phyloP scores from a whole-genome alignment of 2,888 invertebrate species.

The Colostygia pectinataria region DNA sequence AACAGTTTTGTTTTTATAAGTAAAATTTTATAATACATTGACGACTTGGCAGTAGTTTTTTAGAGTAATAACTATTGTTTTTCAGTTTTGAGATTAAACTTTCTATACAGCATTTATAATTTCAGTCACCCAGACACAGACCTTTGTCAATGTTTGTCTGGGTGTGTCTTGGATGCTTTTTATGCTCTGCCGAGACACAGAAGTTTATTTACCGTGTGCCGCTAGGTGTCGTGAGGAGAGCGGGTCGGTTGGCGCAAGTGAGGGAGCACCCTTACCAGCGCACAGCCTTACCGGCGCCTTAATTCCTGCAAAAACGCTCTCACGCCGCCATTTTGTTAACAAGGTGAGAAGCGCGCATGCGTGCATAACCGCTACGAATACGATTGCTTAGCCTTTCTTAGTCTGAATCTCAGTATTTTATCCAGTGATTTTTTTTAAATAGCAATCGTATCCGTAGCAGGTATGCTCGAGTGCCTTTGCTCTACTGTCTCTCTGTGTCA shows the following conservation, averaged over 20 bases:
- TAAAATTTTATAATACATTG: slow-evolving; percentile 49
- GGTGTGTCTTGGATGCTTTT: slow-evolving; percentile 49
- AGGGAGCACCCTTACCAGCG: slow-evolving; percentile 99
- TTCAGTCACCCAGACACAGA: slow-evolving; percentile 14
- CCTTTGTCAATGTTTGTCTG: slow-evolving; percentile 25
- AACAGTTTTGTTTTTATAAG: slow-evolving; percentile 50
- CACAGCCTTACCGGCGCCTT: slow-evolving; percentile 90
- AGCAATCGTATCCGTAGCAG: slow-evolving; percentile 61
- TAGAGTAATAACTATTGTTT: slow-evolving; percentile 49
- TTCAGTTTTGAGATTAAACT: slow-evolving; percentile 62
- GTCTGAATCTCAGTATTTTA: slow-evolving; percentile 19
- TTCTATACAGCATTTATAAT: slow-evolving; percentile 69
- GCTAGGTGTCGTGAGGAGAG: slow-evolving; percentile 93
- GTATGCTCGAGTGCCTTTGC: slow-evolving; percentile 71
- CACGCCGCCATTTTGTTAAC: slow-evolving; percentile 81
- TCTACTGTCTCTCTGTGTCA: slow-evolving; percentile 78
- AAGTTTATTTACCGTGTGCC: slow-evolving; percentile 77
- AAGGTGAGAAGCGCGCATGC: slow-evolving; percentile 80
- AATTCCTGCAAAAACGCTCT: slow-evolving; percentile 76
- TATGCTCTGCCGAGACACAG: slow-evolving; percentile 58
- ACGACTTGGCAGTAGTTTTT: slow-evolving; percentile 64
- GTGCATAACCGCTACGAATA: slow-evolving; percentile 65
- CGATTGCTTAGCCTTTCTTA: slow-evolving; percentile 45
- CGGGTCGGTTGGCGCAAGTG: slow-evolving; percentile 93
- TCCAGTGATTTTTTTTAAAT: slow-evolving; percentile 5